Conservation (phyloP, 2,797 vertebrate species). For the Graptemys geographica region DNA sequence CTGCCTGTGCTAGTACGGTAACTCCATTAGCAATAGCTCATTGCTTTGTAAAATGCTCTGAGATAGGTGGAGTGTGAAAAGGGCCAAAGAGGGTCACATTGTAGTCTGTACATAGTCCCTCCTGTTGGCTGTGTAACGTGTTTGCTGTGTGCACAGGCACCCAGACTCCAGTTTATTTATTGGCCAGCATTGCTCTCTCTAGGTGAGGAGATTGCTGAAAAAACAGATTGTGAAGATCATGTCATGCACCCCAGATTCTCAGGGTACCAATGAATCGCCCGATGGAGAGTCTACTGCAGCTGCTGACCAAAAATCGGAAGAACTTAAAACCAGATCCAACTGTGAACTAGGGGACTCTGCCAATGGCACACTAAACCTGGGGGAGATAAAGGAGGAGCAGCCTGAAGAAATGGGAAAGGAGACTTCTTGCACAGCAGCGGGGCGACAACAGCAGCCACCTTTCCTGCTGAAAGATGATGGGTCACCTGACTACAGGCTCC, state of each 20-base stretch:
- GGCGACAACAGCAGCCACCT: slow-evolving; percentile 67
- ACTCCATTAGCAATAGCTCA: not conserved
- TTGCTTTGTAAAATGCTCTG: not conserved
- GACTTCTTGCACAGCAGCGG: slow-evolving; percentile 38
- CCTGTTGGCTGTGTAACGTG: not conserved
- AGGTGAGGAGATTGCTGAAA: slow-evolving; percentile 94
- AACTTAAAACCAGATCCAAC: slow-evolving; percentile 56
- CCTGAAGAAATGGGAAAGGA: slow-evolving; percentile 67
- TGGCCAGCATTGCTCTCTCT: not conserved
- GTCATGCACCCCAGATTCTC: slow-evolving; percentile 84
- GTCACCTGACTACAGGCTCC: slow-evolving; percentile 74
- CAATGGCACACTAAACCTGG: slow-evolving; percentile 68
- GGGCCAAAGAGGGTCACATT: rapidly evolving
- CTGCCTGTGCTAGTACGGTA: not conserved
- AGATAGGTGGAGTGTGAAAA: not conserved
- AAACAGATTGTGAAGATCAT: slow-evolving; percentile 92
- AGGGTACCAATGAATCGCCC: slow-evolving; percentile 75
- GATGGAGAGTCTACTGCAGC: slow-evolving; percentile 77
- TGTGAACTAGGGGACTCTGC: slow-evolving; percentile 65
- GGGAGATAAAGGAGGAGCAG: slow-evolving; percentile 76
- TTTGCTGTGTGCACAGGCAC: not conserved
- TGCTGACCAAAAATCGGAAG: slow-evolving; percentile 66
- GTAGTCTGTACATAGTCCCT: not conserved
- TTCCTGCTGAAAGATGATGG: slow-evolving; percentile 78
- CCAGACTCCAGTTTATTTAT: not conserved